Base-by-base conservation (phyloP, 2,797 vertebrate genomes). In the Manis javanica region DNA sequence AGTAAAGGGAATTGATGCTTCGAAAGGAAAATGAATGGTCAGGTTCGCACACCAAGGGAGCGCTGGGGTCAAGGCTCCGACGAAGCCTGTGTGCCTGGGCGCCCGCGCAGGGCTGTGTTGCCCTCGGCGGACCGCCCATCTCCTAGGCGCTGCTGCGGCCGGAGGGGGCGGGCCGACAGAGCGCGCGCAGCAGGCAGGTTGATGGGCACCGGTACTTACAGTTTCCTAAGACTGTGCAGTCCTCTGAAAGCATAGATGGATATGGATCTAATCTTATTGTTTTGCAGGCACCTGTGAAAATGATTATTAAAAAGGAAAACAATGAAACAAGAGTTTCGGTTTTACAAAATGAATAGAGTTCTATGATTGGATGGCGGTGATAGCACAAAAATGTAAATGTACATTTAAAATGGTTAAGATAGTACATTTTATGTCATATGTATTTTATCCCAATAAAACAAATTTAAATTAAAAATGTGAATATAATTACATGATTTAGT, bases 191-290 rank as follows among this genome's bases (percentile, higher is more conserved):
- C 0, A 7, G 55, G n/a, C 49, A 59, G 66, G 37, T 39, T 12
- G 19, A 55, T 18, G 19, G 26, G 15, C 68, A 1, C 11, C 16
- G 7, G 29, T 98, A 99, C 99, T 99, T 98, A 99, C 99, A 99
- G 98, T 96, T 99, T 99, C 72, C 99, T 99, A 64, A 99, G 98
- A 97, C 99, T 99, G 96, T 99, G 98, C 90, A 99, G 98, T 64
- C 99, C 99, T 97, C 98, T 99, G 98, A 99, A 99, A 31, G 99
- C 99, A 29, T 98, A 98, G 12, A 98, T 98, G 82, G 98, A 99
- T 64, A 99, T 98, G 19, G 98, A 97, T 97, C 96, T 98, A 94
- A 99, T 99, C 96, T 98, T 98, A 97, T 99, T 99, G 98, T 99
- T 98, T 96, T 99, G 99, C 19, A 99, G 99, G 97, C 99, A 99